Conservation (phyloP, 2,113 vertebrate species). For the Saiga tatarica region DNA sequence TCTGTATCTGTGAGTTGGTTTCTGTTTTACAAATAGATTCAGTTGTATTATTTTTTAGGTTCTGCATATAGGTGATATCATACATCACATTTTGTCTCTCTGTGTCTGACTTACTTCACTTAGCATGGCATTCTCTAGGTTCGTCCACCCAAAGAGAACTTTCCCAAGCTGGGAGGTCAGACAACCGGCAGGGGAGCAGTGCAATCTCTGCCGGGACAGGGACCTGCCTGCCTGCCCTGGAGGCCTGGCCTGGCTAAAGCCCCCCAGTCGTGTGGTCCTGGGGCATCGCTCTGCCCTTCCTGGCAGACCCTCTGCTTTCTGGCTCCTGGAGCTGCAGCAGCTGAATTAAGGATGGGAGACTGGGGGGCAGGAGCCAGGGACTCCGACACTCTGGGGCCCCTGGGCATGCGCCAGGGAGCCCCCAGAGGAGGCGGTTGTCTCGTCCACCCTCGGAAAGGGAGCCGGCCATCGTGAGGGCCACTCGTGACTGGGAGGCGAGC, state of each 20-base stretch:
- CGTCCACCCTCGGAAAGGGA: neutral
- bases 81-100: neutral
- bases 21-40: neutral
- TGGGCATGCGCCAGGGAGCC: neutral
- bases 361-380: neutral
- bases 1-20: neutral
- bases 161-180: neutral
- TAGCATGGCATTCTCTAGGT: neutral
- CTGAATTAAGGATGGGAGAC: neutral
- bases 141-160: neutral
- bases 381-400: neutral
- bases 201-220: neutral
- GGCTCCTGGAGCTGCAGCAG: neutral
- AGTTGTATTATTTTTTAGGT: neutral
- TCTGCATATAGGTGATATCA: neutral
- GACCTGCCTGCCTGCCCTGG: neutral
- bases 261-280: neutral
- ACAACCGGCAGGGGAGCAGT: neutral
- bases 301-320: neutral
- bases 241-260: neutral
- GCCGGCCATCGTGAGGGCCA: neutral
- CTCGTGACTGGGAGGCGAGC: neutral
- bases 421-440: neutral
- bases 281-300: neutral
- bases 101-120: neutral